Percentiles rank a stretch among this genome's conserved stretches.
Conservation (phyloP, 2,888 invertebrate genomes). For the Brachylomia viminalis region DNA sequence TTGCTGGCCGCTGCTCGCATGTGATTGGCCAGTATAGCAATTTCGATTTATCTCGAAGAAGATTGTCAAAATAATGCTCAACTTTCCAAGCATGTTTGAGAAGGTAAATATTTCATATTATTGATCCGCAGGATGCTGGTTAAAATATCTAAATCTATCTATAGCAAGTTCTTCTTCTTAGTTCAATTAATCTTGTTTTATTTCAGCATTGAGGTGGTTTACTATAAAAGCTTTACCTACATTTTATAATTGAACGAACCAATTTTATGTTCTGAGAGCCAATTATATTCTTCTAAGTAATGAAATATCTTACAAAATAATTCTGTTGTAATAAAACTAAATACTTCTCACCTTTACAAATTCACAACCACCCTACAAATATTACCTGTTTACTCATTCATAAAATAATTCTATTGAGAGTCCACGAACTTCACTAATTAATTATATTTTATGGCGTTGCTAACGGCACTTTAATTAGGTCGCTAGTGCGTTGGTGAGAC, state of each 20-base stretch:
- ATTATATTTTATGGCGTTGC: slow-evolving; percentile 69
- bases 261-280: not conserved
- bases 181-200: slow-evolving; percentile 18
- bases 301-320: slow-evolving; percentile 10
- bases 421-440: slow-evolving; percentile 67
- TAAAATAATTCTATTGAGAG: slow-evolving; percentile 67
- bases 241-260: too few species aligned
- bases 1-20: too few species aligned
- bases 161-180: too few species aligned
- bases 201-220: not conserved
- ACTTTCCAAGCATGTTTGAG: too few species aligned
- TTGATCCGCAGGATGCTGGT: too few species aligned
- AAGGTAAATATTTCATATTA: too few species aligned
- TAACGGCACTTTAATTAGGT: slow-evolving; percentile 70
- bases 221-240: slow-evolving; percentile 9
- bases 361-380: slow-evolving; percentile 55
- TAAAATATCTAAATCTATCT: too few species aligned
- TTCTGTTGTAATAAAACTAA: too few species aligned
- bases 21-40: too few species aligned
- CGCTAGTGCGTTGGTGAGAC: slow-evolving; percentile 23
- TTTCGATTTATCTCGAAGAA: too few species aligned
- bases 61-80: too few species aligned
- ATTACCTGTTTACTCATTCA: slow-evolving; percentile 67
- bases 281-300: not conserved
- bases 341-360: slow-evolving; percentile 26